Evolutionary conservation across 2,113 vertebrate species (phyloP).

Genomic region (Deroptyus accipitrinus): DNA sequence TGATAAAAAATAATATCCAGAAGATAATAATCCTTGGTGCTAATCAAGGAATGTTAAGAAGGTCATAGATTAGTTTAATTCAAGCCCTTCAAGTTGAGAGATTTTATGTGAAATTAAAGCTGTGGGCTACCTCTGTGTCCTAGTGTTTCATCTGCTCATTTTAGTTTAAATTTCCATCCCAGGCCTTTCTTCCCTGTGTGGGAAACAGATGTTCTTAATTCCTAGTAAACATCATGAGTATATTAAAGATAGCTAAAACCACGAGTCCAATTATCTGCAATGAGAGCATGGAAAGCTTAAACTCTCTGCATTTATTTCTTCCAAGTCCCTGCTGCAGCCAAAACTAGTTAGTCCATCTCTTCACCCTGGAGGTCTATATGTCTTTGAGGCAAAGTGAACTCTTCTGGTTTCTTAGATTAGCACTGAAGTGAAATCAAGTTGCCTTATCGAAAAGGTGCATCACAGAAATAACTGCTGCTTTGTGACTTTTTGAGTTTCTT

Average conservation of each 20-base stretch:
- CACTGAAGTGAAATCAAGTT: not conserved
- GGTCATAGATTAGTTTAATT: not conserved
- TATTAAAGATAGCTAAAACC: not conserved
- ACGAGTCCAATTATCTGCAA: not conserved
- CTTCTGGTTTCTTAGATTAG: not conserved
- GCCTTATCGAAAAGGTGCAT: not conserved
- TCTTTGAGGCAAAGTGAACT: not conserved
- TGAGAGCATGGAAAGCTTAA: not conserved
- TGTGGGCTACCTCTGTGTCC: not conserved
- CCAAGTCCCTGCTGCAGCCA: not conserved
- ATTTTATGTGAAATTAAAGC: conserved; percentile 21
- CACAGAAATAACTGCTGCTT: not conserved
- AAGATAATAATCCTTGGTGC: not conserved
- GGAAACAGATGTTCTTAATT: conserved; percentile 8
- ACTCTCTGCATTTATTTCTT: not conserved
- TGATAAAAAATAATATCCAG: not conserved
- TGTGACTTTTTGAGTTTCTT: not conserved
- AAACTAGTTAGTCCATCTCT: not conserved
- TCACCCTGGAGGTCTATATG: not conserved
- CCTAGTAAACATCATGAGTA: not conserved
- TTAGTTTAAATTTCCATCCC: not conserved
- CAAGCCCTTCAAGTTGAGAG: not conserved
- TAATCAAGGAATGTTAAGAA: not conserved
- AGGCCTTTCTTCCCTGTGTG: not conserved
- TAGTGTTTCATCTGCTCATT: not conserved